Base-by-base conservation (phyloP, 2,797 vertebrate genomes). In the Graptemys geographica region DNA sequence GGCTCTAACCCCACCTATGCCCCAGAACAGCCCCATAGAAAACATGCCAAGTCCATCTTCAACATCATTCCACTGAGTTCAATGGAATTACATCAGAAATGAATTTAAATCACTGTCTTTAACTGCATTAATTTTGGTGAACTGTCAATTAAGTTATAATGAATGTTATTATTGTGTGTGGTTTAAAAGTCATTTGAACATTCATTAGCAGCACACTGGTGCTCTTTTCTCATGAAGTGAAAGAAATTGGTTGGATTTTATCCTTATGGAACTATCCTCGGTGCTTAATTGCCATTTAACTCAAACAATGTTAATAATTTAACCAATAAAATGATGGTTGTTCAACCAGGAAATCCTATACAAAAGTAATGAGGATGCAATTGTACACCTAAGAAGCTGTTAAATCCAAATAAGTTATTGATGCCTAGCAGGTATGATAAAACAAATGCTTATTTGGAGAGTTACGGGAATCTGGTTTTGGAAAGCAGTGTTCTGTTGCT, bases 91-190 rank as follows among this genome's bases (percentile, higher is more conserved):
- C 6, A 81, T 1, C 8, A 89, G 59, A 12, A 56, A 72, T 53
- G n/a, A 89, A 81, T 85, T 33, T 80, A 37, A 89, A 69, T 25
- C 37, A 13, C n/a, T 85, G 13, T 11, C 57, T 91, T 92, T 90
- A 92, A 83, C 23, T 0, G 11, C 12, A 11, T 89, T 89, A 37
- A 88, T 84, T 81, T 82, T 31, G 13, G 76, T 69, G 92, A 94
- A 91, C 88, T 84, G 92, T 33, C 78, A 94, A 87, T 57, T 88
- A 93, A 91, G 74, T 93, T 27, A 85, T 82, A 88, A 94, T 79
- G 8, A 94, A 87, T 56, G 3, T 52, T 88, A 12, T 79, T 87
- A 47, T 19, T 3, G 2, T n/a, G n/a, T 81, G 37, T 85, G 92
- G 90, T 83, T 19, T 91, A 89, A 84, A 79, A 86, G 25, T 11